phyloP scores from a whole-genome alignment of 2,888 invertebrate genomes.

The Phoronis australis region DNA sequence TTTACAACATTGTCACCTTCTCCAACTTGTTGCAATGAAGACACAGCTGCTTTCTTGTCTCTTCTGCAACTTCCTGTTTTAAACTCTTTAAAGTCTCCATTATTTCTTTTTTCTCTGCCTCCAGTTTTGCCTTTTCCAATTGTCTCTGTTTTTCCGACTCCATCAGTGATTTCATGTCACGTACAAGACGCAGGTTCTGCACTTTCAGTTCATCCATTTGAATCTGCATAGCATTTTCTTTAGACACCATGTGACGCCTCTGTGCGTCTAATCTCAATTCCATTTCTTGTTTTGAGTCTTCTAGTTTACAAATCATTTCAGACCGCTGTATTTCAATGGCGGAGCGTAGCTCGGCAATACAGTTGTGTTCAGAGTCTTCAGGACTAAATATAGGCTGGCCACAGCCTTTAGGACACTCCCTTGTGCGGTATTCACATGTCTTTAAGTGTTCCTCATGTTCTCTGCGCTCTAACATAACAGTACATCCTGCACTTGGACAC shows the following conservation, averaged over 20 bases:
- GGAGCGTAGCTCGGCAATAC: slow-evolving; percentile 33
- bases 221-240: slow-evolving; percentile 28
- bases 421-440: slow-evolving; percentile 19
- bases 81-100: slow-evolving; percentile 19
- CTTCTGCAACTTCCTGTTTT: background rate
- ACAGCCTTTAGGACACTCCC: slow-evolving; percentile 33
- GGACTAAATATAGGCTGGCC: slow-evolving; percentile 23
- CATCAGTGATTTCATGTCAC: slow-evolving; percentile 26
- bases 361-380: slow-evolving; percentile 30
- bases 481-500: slow-evolving; percentile 31
- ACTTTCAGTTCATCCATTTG: slow-evolving; percentile 29
- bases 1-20: background rate
- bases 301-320: slow-evolving; percentile 32
- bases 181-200: slow-evolving; percentile 21
- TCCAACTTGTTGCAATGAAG: background rate
- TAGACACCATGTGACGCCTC: slow-evolving; percentile 37
- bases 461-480: slow-evolving; percentile 14
- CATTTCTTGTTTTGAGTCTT: slow-evolving; percentile 34
- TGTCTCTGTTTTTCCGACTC: slow-evolving; percentile 26
- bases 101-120: slow-evolving; percentile 27
- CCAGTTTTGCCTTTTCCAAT: slow-evolving; percentile 27
- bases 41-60: background rate
- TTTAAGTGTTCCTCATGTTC: slow-evolving; percentile 22
- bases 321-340: slow-evolving; percentile 30
- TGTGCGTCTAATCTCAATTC: slow-evolving; percentile 38